Percentiles rank a stretch among this genome's conserved stretches.
Evolutionary conservation across 2,888 invertebrate genomes (phyloP).

Genomic region (Pharmacophagus antenor): DNA sequence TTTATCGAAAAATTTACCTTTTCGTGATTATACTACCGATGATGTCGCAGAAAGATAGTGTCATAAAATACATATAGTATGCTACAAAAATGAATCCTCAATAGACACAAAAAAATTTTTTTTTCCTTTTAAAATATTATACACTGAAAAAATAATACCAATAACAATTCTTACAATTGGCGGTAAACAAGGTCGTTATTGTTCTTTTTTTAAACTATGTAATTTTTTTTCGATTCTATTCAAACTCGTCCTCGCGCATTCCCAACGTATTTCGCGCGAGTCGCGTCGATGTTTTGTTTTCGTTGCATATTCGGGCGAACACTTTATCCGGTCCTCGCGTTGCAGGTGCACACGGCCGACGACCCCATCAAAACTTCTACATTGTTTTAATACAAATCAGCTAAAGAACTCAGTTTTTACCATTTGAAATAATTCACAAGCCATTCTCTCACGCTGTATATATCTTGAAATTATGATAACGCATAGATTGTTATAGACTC

Average conservation of each 20-base stretch:
- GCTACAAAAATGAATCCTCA: no score
- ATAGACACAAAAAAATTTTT: no score
- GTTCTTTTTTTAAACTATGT: background rate
- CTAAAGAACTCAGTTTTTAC: background rate
- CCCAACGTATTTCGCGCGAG: constrained; percentile 45
- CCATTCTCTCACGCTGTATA: background rate
- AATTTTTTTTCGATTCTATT: constrained; percentile 9
- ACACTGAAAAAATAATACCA: no score
- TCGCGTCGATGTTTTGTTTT: constrained; percentile 52
- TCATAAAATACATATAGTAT: no score
- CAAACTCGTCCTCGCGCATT: constrained; percentile 6
- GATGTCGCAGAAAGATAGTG: no score
- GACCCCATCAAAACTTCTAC: constrained; percentile 51
- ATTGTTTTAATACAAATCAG: background rate
- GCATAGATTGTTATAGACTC: background rate
- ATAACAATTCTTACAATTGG: no score
- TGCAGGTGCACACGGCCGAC: constrained; percentile 72
- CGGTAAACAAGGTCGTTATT: constrained; percentile 18
- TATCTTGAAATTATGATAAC: background rate
- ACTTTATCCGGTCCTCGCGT: constrained; percentile 40
- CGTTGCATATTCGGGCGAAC: constrained; percentile 61
- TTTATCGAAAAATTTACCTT: no score
- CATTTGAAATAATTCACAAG: background rate
- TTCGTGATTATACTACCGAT: no score
- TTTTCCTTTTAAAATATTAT: no score